Evolutionary conservation across 1,140 invertebrate genomes (phyloP).

Genomic region (Tetramorium parvispinum): DNA sequence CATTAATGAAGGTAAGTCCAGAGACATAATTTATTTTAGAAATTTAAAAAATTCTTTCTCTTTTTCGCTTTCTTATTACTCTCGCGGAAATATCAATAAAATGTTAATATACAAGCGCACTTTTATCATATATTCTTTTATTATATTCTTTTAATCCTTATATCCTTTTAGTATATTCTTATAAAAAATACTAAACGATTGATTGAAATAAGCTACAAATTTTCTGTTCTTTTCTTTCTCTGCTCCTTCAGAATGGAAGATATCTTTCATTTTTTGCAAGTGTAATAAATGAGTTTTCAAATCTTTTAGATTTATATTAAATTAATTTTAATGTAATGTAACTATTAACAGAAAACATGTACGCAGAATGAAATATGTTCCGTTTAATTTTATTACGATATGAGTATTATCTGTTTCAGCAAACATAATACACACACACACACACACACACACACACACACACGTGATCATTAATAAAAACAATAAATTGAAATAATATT

Average conservation of each 20-base stretch:
- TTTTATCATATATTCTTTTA: background rate
- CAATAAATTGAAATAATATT: background rate
- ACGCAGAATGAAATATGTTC: background rate
- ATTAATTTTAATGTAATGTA: background rate
- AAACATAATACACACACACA: too few relatives aligned
- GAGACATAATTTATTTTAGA: background rate
- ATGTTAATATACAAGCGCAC: background rate
- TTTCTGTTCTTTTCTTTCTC: background rate
- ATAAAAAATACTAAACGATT: background rate
- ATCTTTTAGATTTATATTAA: background rate
- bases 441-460: too few relatives aligned
- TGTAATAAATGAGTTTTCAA: background rate
- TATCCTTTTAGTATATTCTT: background rate
- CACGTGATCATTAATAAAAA: background rate
- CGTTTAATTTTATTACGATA: background rate
- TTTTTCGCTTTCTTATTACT: background rate
- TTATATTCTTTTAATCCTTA: background rate
- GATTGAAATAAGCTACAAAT: background rate
- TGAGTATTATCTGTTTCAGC: background rate
- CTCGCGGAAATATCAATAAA: background rate
- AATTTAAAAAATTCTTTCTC: background rate
- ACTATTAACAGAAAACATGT: background rate
- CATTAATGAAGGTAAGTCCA: slow-evolving; percentile 88
- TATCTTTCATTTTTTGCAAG: background rate
- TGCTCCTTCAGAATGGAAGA: background rate